Base-by-base conservation (phyloP, 2,888 invertebrate genomes). In the Idaea biselata region DNA sequence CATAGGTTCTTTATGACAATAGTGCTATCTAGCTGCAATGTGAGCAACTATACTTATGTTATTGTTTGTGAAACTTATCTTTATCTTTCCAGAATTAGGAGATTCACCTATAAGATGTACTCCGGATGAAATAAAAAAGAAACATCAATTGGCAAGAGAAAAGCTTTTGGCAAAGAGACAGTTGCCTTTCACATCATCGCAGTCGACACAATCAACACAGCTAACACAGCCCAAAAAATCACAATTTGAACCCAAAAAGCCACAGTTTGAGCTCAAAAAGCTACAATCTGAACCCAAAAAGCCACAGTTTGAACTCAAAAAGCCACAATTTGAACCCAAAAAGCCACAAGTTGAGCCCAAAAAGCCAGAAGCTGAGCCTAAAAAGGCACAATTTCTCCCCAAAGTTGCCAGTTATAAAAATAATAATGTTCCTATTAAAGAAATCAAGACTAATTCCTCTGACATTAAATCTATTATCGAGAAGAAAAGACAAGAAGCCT, bases 111-210 rank as follows among this genome's bases (percentile, higher is more conserved):
- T 89, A 70, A 84, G 84, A 76, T 94, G 93, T 73, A 93, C 94
- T 18, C 92, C 93, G 54, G 93, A 94, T 67, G 94, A 95, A 84
- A 95, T 95, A 60, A 94, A 94, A 77, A 93, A 85, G 73, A 95
- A 95, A 73, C 92, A 94, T 67, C 81, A 91, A 66, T 91, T 93
- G 73, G 95, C 95, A 1, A 86, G 93, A 78, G 94, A 94, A 73
- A 94, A 90, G 75, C 84, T 94, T 16, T 81, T 94, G 70, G 93
- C 93, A 0, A 94, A 94, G 78, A 81, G 89, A 60, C 81, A 84
- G 8, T 70, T 92, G 16, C 91, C 91, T 7, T 91, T 90, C 63
- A 90, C 90, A 60, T 72, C 80, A 60, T 73, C 85, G 65, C 86
- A 87, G 64, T 76, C 77, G 57, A 68, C 72, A 14, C 75, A 73